Conservation (phyloP, 2,888 invertebrate species). For the Lithodes maja region DNA sequence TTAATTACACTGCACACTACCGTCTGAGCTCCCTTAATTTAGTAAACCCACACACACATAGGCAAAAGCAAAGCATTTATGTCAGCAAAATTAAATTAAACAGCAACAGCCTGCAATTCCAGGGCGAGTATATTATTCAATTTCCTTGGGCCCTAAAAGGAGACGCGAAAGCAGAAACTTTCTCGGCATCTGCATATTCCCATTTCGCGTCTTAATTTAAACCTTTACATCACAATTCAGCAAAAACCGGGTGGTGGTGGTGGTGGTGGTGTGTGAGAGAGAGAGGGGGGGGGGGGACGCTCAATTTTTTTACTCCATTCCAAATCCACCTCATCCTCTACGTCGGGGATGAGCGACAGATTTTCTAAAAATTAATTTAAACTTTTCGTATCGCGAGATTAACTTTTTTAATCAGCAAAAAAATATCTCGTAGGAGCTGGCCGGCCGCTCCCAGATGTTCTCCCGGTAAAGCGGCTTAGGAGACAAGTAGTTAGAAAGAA, state of each 20-base stretch:
- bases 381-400: conserved; percentile 36
- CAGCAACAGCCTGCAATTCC: too few species aligned
- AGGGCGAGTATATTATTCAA: too few species aligned
- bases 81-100: too few species aligned
- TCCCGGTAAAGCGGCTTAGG: background rate
- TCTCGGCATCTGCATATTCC: too few species aligned
- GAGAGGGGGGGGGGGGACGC: background rate
- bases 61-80: too few species aligned
- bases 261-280: too few species aligned
- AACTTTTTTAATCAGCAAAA: conserved; percentile 38
- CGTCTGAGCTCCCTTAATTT: too few species aligned
- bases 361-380: conserved; percentile 36
- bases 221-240: background rate
- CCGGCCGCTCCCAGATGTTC: background rate
- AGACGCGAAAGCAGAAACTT: too few species aligned
- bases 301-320: background rate
- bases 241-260: background rate
- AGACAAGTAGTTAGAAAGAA: background rate
- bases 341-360: conserved; percentile 17
- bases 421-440: background rate
- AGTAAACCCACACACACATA: too few species aligned
- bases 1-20: too few species aligned
- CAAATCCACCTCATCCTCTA: conserved; percentile 7
- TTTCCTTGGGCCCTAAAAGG: too few species aligned
- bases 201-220: background rate